A percentile compares a stretch with the other conserved stretches of the same genome.
These are phyloP conservation scores for Eupithecia subfuscata DNA, from an alignment of 2,888 invertebrate genomes.

Conservation along the genomic window DNA sequence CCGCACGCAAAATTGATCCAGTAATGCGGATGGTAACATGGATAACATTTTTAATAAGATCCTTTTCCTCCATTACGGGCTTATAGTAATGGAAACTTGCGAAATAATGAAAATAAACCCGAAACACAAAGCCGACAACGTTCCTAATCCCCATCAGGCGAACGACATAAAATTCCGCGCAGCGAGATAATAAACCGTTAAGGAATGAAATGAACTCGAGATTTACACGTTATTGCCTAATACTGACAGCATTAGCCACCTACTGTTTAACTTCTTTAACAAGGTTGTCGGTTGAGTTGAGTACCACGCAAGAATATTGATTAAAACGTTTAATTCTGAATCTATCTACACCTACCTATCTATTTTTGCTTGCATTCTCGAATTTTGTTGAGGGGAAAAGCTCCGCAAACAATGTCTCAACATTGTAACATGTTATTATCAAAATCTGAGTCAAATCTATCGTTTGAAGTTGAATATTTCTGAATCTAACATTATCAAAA, in stretches of 20 bases:
- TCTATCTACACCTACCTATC: neutral
- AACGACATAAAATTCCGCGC: conserved; percentile 42
- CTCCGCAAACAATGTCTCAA: neutral
- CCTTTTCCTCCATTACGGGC: conserved; percentile 27
- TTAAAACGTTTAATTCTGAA: neutral
- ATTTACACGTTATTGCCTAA: conserved; percentile 36
- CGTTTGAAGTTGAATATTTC: neutral
- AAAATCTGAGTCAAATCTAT: neutral
- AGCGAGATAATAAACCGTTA: conserved; percentile 37
- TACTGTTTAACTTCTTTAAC: conserved; percentile 14
- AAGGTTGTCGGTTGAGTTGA: conserved; percentile 46
- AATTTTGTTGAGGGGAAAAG: neutral
- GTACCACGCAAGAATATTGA: conserved; percentile 45
- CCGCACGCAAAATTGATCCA: conserved; percentile 28
- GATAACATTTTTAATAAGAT: conserved; percentile 33
- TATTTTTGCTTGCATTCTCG: neutral
- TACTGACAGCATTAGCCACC: conserved; percentile 10
- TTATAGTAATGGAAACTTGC: conserved; percentile 28
- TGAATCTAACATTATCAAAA: conserved; percentile 6
- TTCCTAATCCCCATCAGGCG: conserved; percentile 47
- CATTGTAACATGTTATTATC: neutral
- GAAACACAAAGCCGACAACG: conserved; percentile 43
- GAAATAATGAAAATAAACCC: conserved; percentile 31
- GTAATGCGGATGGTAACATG: conserved; percentile 25
- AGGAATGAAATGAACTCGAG: conserved; percentile 40